phyloP scores from a whole-genome alignment of 2,113 vertebrate species.

The Aptenodytes forsteri region DNA sequence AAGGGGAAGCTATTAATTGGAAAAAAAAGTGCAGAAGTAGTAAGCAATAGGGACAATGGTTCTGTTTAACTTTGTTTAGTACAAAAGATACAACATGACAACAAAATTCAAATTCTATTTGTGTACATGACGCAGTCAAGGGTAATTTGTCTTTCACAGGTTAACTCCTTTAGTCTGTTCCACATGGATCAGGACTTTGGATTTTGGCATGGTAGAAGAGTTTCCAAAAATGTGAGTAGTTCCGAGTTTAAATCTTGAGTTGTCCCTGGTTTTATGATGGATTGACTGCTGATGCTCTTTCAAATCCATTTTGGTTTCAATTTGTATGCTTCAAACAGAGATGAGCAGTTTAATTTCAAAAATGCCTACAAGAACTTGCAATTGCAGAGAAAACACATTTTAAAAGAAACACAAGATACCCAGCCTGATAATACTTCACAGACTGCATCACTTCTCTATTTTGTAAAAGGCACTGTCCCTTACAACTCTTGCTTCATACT shows the following conservation, averaged over 20 bases:
- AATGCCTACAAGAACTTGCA: not conserved
- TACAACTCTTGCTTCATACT: not conserved
- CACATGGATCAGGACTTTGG: not conserved
- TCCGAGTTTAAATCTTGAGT: not conserved
- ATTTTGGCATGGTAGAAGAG: not conserved
- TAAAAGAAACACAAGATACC: not conserved
- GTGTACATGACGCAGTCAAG: not conserved
- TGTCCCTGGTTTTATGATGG: not conserved
- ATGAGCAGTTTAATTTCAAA: not conserved
- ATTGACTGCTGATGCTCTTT: not conserved
- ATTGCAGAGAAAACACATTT: not conserved
- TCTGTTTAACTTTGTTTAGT: not conserved
- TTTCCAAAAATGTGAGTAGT: not conserved
- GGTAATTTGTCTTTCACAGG: not conserved
- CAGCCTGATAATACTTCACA: not conserved
- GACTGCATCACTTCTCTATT: not conserved
- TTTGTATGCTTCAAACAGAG: not conserved
- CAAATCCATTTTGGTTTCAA: not conserved
- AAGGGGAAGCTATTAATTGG: not conserved
- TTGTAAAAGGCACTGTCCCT: not conserved
- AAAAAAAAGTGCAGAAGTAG: not conserved
- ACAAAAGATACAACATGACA: not conserved
- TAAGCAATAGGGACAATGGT: not conserved
- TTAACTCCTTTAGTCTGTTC: not conserved
- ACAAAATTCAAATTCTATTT: not conserved